Base-by-base conservation (phyloP, 2,113 vertebrate genomes). In the Oreochromis aureus region DNA sequence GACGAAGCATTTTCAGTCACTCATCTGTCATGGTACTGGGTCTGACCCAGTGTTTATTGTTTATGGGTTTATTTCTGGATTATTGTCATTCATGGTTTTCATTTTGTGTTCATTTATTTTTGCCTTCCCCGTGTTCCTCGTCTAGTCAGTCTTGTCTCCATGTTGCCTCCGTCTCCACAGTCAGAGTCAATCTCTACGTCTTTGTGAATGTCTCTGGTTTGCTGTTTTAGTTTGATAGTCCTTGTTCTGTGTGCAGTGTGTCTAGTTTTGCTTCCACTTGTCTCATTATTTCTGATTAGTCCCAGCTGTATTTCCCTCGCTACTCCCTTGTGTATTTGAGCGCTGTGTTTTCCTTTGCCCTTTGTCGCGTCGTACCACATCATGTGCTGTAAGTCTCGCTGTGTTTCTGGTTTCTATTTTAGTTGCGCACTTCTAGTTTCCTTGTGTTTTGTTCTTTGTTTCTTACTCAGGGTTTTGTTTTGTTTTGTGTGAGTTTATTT, bases 111-210 rank as follows among this genome's bases (percentile, higher is more conserved):
- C 27, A 30, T 59, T 59, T 59, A 59, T 16, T 16, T 7, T 30
- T 59, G 56, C 13, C 56, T 59, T 59, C 24, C 56, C 24, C 3
- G 7, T 59, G 56, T 59, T 59, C 16, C 11, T 56, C 1, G 22
- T 56, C 54, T 2, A 1, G 22, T 24, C 11, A 24, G 54, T 55
- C 22, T 56, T 24, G 22, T 56, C 22, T 56, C 10, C 54, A 12
- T 7, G 2, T 55, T 55, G 54, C 54, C 6, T 55, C 6, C 1
- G 54, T 55, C n/a, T 55, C 54, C n/a, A 7, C 54, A 55, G 54
- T 56, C 54, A 24, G 22, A 56, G 6, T 56, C 54, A 0, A 56
- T 56, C 54, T 2, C 4, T 24, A 11, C 0, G 11, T 56, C 54
- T 13, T 13, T 56, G 54, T 56, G 11, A 56, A 24, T 7, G 0